Base-by-base conservation (phyloP, 2,113 vertebrate genomes). In the Sorex araneus region DNA sequence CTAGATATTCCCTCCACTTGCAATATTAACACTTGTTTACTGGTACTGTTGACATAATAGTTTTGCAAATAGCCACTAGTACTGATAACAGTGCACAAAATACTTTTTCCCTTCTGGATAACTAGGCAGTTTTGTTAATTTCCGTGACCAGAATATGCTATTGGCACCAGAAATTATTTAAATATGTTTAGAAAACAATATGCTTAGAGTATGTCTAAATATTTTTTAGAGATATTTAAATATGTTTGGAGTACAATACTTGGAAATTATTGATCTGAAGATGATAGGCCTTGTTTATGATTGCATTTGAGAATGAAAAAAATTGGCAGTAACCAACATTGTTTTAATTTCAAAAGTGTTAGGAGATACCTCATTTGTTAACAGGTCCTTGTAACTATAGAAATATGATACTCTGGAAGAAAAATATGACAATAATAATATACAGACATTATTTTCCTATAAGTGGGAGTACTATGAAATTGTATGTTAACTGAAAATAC, bases 1-100 rank as follows among this genome's bases (percentile, higher is more conserved):
- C 88, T 0, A 57, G 97, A 96, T 90, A n/a, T 70, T 94, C 89
- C 95, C 95, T 97, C 94, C 83, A 85, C 97, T 96, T 94, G 97
- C 97, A 98, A 97, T 98, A 98, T 98, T 98, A 98, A 97, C 97
- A 97, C 97, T 97, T 97, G 97, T 98, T 98, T 98, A 97, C 95
- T 90, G 93, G 96, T 96, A 94, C 95, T 97, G 96, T 98, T 98
- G 98, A 98, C 96, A 96, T 89, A 97, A 97, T 97, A 97, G 97
- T 97, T 96, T 96, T 97, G 94, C 94, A 97, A 97, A 97, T 95
- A 96, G 97, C 94, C 95, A 94, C 80, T 7, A 16, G 87, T 94
- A 94, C 95, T 92, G 84, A 87, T 96, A 96, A 93, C 93, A 85
- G 84, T 92, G 67, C 84, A 87, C 90, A 60, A 4, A 3, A 74